These are phyloP conservation scores for Toxotes chatareus DNA, from an alignment of 2,113 vertebrate species.

Conservation along the genomic window DNA sequence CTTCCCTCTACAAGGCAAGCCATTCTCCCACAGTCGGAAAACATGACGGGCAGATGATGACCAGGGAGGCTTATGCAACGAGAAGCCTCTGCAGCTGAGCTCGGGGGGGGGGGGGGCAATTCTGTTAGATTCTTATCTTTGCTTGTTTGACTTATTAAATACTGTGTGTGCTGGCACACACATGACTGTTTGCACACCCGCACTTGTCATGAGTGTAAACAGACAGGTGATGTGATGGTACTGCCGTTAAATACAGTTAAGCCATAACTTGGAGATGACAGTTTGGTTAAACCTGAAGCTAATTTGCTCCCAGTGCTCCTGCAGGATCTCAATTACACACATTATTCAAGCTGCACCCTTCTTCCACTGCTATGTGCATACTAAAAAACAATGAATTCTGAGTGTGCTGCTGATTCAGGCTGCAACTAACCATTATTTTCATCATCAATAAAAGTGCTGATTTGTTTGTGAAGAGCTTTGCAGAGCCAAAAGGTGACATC, in stretches of 20 bases:
- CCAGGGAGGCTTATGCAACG: constrained; percentile 51
- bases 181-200: constrained; percentile 8
- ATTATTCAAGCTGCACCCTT: neutral
- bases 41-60: constrained; percentile 56
- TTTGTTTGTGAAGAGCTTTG: no score
- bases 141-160: constrained; percentile 54
- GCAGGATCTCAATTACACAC: neutral
- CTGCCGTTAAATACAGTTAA: constrained; percentile 68
- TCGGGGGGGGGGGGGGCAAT: neutral
- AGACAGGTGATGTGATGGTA: constrained; percentile 22
- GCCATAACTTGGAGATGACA: constrained; percentile 23
- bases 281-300: constrained; percentile 34
- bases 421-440: no score
- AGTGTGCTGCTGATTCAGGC: no score
- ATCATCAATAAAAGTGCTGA: no score
- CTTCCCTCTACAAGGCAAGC: constrained; percentile 42
- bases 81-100: constrained; percentile 29
- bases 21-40: constrained; percentile 65
- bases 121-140: constrained; percentile 62
- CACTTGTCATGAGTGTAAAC: constrained; percentile 59
- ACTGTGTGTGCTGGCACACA: constrained; percentile 6
- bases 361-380: neutral
- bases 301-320: neutral
- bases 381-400: no score
- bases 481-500: no score